Evolutionary conservation across 2,113 vertebrate species (phyloP).

Genomic region (Isurus oxyrinchus): DNA sequence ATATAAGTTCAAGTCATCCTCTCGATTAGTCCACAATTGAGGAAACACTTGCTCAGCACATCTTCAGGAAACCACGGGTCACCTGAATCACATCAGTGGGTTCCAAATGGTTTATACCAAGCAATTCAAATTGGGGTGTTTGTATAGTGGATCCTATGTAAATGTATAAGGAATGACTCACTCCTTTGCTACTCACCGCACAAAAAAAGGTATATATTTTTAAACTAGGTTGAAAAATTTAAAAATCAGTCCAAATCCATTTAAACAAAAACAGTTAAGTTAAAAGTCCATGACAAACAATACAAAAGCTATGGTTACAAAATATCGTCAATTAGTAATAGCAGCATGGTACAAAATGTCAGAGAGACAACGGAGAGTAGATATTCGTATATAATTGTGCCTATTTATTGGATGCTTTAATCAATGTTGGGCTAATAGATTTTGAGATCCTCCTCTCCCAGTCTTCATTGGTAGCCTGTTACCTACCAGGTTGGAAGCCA

Average conservation of each 20-base stretch:
- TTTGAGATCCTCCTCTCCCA: neutral
- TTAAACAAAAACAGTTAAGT: neutral
- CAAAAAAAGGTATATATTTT: neutral
- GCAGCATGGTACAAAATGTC: neutral
- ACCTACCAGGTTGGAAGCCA: neutral
- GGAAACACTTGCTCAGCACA: neutral
- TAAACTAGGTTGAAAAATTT: neutral
- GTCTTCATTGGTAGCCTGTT: neutral
- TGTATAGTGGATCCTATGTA: neutral
- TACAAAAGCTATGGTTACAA: neutral
- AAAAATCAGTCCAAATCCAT: neutral
- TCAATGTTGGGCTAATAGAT: neutral
- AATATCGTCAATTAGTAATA: neutral
- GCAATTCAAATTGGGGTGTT: neutral
- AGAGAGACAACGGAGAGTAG: neutral
- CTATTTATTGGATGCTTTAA: neutral
- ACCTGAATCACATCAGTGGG: neutral
- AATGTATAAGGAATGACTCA: neutral
- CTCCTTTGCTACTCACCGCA: neutral
- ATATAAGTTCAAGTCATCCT: neutral
- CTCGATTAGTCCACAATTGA: neutral
- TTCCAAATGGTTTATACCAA: neutral
- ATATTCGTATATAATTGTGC: neutral
- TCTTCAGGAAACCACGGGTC: neutral
- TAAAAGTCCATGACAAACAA: neutral